These are phyloP conservation scores for Miichthys miiuy DNA, from an alignment of 2,797 vertebrate species.

Conservation along the genomic window DNA sequence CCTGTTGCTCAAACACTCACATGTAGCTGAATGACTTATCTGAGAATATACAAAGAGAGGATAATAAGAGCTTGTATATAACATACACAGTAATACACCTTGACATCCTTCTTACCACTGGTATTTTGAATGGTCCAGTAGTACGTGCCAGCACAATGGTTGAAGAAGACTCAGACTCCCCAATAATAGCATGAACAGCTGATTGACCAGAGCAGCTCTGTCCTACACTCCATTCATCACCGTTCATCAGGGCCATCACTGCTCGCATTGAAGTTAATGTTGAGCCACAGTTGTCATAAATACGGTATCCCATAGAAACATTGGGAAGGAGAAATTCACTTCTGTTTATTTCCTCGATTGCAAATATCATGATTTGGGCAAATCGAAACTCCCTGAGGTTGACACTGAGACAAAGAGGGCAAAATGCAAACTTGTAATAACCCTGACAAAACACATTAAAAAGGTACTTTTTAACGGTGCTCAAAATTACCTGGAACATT, in stretches of 20 bases:
- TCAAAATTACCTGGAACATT: conserved; percentile 79
- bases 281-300: conserved; percentile 85
- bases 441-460: neutral
- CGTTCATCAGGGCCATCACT: conserved; percentile 81
- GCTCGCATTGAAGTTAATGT: conserved; percentile 79
- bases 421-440: neutral
- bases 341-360: conserved; percentile 84
- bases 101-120: conserved; percentile 76
- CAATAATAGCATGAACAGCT: conserved; percentile 82
- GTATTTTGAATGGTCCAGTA: conserved; percentile 81
- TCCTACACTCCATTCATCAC: conserved; percentile 50
- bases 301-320: conserved; percentile 82
- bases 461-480: neutral
- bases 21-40: conserved; percentile 85
- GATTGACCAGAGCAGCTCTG: conserved; percentile 75
- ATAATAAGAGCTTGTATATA: neutral
- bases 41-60: conserved; percentile 45
- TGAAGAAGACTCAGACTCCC: conserved; percentile 84
- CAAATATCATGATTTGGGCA: conserved; percentile 85
- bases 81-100: neutral
- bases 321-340: conserved; percentile 77
- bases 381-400: conserved; percentile 84
- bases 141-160: conserved; percentile 81
- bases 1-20: conserved; percentile 82
- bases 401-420: conserved; percentile 72